A percentile compares a stretch with the other conserved stretches of the same genome.
Evolutionary conservation across 37 sponge, comb jelly and placozoan genomes (phyloP).

Genomic region (Halichondria panicea): DNA sequence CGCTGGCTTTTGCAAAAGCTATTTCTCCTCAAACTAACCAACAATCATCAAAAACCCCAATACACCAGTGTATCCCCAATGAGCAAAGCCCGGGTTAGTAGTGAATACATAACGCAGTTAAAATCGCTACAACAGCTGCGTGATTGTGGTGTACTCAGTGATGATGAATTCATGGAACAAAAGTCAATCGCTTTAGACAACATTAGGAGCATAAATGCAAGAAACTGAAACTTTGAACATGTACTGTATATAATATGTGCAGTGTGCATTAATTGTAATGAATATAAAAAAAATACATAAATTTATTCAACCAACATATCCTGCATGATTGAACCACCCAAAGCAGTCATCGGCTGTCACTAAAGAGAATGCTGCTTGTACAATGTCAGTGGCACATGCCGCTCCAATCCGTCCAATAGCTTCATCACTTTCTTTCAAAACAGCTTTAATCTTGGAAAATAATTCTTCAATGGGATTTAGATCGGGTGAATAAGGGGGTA

Average conservation of each 20-base stretch:
- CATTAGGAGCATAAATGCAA: background rate
- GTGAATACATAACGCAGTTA: slow-evolving; percentile 2
- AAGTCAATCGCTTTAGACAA: background rate
- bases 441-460: background rate
- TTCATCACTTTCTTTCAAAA: slow-evolving; percentile 3
- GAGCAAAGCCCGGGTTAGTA: background rate
- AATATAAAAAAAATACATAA: background rate
- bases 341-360: background rate
- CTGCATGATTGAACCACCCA: background rate
- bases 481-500: slow-evolving; percentile 9
- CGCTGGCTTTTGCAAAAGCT: background rate
- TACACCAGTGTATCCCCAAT: background rate
- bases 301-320: background rate
- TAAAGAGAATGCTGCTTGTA: background rate
- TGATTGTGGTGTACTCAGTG: background rate
- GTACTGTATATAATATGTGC: background rate
- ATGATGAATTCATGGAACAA: slow-evolving; percentile 2
- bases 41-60: background rate
- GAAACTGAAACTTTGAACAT: background rate
- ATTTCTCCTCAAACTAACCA: background rate
- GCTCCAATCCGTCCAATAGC: background rate
- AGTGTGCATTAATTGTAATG: background rate
- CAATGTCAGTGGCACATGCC: background rate
- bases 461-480: slow-evolving; percentile 1
- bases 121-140: slow-evolving; percentile 6